Evolutionary conservation across 2,797 vertebrate species (phyloP).

Genomic region (Anguilla marmorata): DNA sequence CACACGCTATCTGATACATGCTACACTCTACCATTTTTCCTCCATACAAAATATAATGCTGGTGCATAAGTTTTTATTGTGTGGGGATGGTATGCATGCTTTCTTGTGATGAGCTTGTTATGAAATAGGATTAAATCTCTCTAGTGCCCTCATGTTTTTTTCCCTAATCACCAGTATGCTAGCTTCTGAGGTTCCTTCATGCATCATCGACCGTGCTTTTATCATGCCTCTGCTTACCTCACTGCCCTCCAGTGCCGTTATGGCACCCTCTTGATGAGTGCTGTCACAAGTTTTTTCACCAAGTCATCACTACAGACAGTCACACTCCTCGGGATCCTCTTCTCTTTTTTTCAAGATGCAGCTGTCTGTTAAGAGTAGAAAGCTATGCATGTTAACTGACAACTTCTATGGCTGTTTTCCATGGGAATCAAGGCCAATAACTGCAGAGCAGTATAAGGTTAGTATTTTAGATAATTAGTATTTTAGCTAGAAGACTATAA

Average conservation of each 20-base stretch:
- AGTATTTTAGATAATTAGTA: background rate
- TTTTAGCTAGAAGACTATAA: background rate
- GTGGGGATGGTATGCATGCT: background rate
- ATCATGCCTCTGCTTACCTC: background rate
- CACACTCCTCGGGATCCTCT: background rate
- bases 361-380: too few species aligned
- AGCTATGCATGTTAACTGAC: too few species aligned
- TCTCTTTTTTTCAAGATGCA: background rate
- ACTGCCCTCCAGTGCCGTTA: background rate
- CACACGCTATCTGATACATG: too few species aligned
- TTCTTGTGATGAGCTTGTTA: background rate
- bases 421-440: background rate
- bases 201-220: background rate
- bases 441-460: background rate
- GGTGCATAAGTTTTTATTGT: background rate
- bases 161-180: background rate
- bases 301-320: background rate
- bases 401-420: too few species aligned
- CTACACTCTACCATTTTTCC: background rate
- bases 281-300: background rate
- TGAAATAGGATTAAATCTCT: background rate
- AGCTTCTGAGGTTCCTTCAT: background rate
- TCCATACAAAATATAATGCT: background rate
- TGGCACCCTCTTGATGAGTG: background rate
- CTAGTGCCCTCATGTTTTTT: background rate